Percentiles rank a stretch among this genome's conserved stretches.
These are phyloP conservation scores for Eidolon dupreanum DNA, from an alignment of 2,797 vertebrate genomes.

Conservation along the genomic window DNA sequence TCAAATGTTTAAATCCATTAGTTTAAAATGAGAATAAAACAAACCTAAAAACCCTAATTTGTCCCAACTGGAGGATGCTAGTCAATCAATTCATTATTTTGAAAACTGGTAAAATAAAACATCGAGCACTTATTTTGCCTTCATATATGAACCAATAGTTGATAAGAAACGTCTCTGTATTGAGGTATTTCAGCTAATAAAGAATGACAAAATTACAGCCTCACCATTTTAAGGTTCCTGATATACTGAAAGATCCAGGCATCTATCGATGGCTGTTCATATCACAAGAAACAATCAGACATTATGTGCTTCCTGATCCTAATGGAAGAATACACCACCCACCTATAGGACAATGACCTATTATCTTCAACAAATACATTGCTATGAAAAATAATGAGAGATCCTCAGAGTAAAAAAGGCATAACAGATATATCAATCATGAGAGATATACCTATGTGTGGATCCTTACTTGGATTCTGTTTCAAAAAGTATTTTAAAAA, in stretches of 20 bases:
- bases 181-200: constrained; percentile 42
- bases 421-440: neutral
- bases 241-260: constrained; percentile 27
- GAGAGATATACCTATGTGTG: neutral
- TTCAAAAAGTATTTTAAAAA: constrained; percentile 1
- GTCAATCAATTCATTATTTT: constrained; percentile 21
- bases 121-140: constrained; percentile 43
- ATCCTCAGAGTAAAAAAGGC: neutral
- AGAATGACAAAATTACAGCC: constrained; percentile 51
- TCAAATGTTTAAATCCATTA: neutral
- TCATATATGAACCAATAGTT: constrained; percentile 22
- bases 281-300: constrained; percentile 9
- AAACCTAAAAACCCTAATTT: constrained; percentile 18
- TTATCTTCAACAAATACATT: constrained; percentile 22
- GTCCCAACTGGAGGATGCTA: constrained; percentile 12
- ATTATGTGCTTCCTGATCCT: neutral
- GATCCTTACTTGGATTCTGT: neutral
- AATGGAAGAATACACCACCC: constrained; percentile 16
- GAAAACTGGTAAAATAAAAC: constrained; percentile 41
- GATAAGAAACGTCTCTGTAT: constrained; percentile 24
- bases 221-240: constrained; percentile 54
- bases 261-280: constrained; percentile 33
- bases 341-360: neutral
- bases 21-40: constrained; percentile 28
- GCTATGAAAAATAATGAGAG: neutral